phyloP scores from a whole-genome alignment of 2,797 vertebrate genomes.

The Malacoctenus gilli region DNA sequence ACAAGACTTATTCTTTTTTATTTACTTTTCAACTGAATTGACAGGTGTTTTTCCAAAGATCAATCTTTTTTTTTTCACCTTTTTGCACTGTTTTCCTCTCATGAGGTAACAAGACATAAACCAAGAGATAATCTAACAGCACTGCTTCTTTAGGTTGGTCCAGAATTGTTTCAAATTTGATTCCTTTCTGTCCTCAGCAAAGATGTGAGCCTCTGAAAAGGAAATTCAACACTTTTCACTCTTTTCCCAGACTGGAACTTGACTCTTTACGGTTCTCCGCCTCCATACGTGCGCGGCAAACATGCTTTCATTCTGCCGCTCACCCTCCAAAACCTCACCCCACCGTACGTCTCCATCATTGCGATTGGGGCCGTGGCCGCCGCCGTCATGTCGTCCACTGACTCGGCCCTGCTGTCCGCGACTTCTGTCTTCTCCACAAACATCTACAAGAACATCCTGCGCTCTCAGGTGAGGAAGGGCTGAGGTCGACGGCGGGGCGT shows the following conservation, averaged over 20 bases:
- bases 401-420: slow-evolving; percentile 69
- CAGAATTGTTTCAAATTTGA: too few species aligned
- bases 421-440: slow-evolving; percentile 69
- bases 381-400: slow-evolving; percentile 71
- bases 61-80: too few species aligned
- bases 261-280: slow-evolving; percentile 41
- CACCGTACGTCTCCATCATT: slow-evolving; percentile 48
- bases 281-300: slow-evolving; percentile 37
- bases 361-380: slow-evolving; percentile 66
- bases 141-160: too few species aligned
- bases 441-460: slow-evolving; percentile 67
- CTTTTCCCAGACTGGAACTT: slow-evolving; percentile 72
- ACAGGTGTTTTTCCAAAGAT: too few species aligned
- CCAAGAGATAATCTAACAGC: too few species aligned
- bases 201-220: too few species aligned
- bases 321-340: slow-evolving; percentile 56
- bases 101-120: too few species aligned
- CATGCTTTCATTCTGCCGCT: slow-evolving; percentile 50
- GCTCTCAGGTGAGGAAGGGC: slow-evolving; percentile 21
- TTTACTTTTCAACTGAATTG: too few species aligned
- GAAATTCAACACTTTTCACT: too few species aligned
- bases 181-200: too few species aligned
- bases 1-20: too few species aligned
- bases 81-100: too few species aligned
- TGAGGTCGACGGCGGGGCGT: not conserved